Percentiles rank a stretch among this genome's conserved stretches.
Conservation (phyloP, 2,888 invertebrate genomes). For the Chironomus tentans region DNA sequence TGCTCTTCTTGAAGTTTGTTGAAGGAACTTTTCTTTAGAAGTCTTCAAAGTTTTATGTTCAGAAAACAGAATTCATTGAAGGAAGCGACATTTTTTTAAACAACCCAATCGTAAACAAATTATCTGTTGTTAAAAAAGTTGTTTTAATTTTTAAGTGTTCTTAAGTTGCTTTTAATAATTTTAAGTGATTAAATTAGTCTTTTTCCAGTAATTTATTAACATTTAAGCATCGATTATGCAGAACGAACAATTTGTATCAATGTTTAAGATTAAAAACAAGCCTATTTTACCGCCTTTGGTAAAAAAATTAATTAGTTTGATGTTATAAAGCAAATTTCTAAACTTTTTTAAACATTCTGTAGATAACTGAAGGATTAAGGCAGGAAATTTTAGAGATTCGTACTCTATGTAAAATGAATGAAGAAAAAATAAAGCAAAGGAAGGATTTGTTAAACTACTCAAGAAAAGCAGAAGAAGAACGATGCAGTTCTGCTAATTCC, state of each 20-base stretch:
- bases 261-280: neutral
- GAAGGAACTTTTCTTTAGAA: too few species aligned
- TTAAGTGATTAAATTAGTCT: too few species aligned
- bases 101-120: too few species aligned
- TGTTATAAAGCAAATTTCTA: neutral
- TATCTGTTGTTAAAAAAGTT: too few species aligned
- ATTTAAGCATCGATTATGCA: neutral
- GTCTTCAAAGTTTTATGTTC: too few species aligned
- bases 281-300: slow-evolving; percentile 11
- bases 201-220: neutral
- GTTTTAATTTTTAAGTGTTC: too few species aligned
- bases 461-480: neutral
- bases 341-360: neutral
- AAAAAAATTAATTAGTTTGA: neutral
- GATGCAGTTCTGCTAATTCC: neutral
- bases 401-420: neutral
- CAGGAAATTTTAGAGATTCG: slow-evolving; percentile 5
- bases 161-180: too few species aligned
- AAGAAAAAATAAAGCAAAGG: neutral
- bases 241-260: neutral
- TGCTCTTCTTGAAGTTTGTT: too few species aligned
- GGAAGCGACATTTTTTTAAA: too few species aligned
- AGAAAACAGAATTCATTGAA: too few species aligned
- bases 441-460: neutral
- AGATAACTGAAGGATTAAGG: neutral